These are phyloP conservation scores for Ptyas mucosa DNA, from an alignment of 2,113 vertebrate genomes.

Conservation along the genomic window DNA sequence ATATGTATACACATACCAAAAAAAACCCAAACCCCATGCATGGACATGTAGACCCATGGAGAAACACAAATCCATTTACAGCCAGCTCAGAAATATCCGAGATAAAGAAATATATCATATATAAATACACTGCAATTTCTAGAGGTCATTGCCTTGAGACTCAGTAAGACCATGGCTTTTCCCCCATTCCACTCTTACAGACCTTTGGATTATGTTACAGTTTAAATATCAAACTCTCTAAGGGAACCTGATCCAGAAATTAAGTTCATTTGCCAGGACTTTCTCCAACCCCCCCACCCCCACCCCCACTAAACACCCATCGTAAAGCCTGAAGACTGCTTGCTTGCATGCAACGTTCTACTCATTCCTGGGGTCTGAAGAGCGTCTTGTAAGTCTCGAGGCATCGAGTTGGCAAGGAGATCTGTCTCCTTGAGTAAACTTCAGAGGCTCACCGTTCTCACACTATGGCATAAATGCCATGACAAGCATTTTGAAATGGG, in stretches of 20 bases:
- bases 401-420: background rate
- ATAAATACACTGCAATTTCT: background rate
- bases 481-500: background rate
- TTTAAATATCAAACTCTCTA: background rate
- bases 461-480: background rate
- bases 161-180: background rate
- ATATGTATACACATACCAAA: background rate
- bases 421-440: background rate
- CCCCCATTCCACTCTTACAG: background rate
- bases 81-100: background rate
- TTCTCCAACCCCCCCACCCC: background rate
- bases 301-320: background rate
- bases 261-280: background rate
- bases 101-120: background rate
- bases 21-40: background rate
- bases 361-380: background rate
- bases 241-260: background rate
- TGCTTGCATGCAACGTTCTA: background rate
- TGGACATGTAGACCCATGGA: background rate
- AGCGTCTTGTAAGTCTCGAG: background rate
- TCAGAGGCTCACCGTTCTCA: background rate
- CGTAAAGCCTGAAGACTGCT: background rate
- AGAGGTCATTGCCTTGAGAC: background rate
- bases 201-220: slow-evolving; percentile 9
- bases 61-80: background rate